Conservation (phyloP, 2,113 vertebrate genomes). For the Sander vitreus region DNA sequence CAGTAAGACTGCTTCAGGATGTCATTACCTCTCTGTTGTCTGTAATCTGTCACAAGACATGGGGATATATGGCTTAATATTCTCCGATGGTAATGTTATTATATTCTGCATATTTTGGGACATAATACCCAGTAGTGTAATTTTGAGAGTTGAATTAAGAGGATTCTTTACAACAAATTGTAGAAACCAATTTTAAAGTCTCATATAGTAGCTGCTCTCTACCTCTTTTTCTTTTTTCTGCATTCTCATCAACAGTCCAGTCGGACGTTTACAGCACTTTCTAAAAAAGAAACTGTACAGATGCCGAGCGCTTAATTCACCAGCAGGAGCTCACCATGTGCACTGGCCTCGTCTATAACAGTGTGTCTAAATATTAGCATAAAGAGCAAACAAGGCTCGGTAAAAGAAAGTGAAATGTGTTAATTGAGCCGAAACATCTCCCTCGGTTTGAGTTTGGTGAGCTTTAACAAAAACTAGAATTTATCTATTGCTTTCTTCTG, state of each 20-base stretch:
- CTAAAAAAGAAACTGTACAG: slow-evolving; percentile 10
- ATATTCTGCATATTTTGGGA: slow-evolving; percentile 39
- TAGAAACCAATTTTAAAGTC: slow-evolving; percentile 55
- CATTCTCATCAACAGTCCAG: slow-evolving; percentile 47
- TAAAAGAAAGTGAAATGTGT: slow-evolving; percentile 38
- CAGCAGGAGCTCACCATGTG: slow-evolving; percentile 49
- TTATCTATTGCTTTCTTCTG: slow-evolving; percentile 29
- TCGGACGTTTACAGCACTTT: slow-evolving; percentile 41
- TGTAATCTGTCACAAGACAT: slow-evolving; percentile 40
- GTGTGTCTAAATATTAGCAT: slow-evolving; percentile 53
- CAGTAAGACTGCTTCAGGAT: slow-evolving; percentile 43
- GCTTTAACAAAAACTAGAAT: slow-evolving; percentile 35
- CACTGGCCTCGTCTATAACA: slow-evolving; percentile 46
- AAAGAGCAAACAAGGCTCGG: slow-evolving; percentile 5
- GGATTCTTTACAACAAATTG: slow-evolving; percentile 55
- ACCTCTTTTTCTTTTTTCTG: slow-evolving; percentile 5
- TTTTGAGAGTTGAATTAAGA: slow-evolving; percentile 50
- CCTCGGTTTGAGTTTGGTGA: slow-evolving; percentile 29
- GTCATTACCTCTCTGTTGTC: slow-evolving; percentile 57
- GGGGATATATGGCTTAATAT: slow-evolving; percentile 46
- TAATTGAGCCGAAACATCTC: slow-evolving; percentile 61
- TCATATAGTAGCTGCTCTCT: slow-evolving; percentile 28
- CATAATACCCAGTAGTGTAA: slow-evolving; percentile 46
- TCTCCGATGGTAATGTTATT: slow-evolving; percentile 44
- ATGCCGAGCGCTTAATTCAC: slow-evolving; percentile 35